phyloP scores from a whole-genome alignment of 2,888 invertebrate genomes.

The Pyrrhosoma nymphula region DNA sequence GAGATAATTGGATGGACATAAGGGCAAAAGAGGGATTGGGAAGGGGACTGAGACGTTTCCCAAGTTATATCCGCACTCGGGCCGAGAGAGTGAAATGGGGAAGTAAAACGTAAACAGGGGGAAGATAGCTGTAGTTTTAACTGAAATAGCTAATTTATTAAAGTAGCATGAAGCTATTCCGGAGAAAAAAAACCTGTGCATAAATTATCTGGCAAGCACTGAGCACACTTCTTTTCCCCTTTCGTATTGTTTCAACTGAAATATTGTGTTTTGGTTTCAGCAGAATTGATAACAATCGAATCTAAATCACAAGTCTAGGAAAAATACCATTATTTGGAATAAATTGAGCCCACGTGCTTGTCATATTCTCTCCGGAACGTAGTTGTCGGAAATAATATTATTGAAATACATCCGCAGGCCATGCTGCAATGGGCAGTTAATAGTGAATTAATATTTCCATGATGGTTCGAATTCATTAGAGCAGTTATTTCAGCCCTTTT shows the following conservation, averaged over 20 bases:
- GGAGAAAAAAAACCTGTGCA: neutral
- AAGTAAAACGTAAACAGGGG: neutral
- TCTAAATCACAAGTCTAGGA: no score
- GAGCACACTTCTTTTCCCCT: neutral
- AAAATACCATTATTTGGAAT: no score
- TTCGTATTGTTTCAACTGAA: neutral
- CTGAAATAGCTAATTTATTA: neutral
- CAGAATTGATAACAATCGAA: no score
- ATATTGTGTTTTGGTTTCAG: neutral
- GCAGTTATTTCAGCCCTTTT: no score
- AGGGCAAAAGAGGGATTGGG: neutral
- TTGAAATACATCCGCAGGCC: no score
- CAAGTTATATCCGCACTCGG: neutral
- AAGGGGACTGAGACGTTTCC: neutral
- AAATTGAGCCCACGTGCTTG: no score
- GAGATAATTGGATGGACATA: conserved; percentile 3
- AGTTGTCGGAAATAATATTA: no score
- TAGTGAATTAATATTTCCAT: no score
- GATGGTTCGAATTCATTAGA: no score
- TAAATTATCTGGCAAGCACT: neutral
- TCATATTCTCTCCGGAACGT: no score
- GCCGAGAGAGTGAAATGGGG: neutral
- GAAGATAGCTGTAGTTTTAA: neutral
- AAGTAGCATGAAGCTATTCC: neutral
- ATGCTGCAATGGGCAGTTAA: no score